Base-by-base conservation (phyloP, 2,888 invertebrate species). In the Phytoseiulus persimilis region DNA sequence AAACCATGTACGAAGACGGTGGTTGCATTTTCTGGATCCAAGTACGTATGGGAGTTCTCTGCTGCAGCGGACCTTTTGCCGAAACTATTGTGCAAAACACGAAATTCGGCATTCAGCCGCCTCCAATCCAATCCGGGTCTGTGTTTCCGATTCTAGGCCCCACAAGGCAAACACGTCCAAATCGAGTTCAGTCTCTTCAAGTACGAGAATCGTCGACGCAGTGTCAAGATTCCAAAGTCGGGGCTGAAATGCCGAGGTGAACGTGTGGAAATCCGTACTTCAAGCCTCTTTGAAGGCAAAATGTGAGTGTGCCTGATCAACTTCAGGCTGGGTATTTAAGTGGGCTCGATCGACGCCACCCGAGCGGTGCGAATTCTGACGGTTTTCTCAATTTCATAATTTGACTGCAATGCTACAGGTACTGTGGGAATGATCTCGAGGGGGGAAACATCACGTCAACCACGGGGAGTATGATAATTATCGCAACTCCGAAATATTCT, bases 21-120 rank as follows among this genome's bases (percentile, higher is more conserved):
- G 90, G 90, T 84, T 91, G 91, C 89, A 90, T 90, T 89, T 91
- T 91, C 90, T 90, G 90, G 90, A 90, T 91, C 46, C 90, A 90
- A 83, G 91, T 91, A 90, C 31, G 84, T 28, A 23, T 33, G 23
- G n/a, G n/a, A n/a, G n/a, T n/a, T n/a, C n/a, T n/a, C n/a, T 23
- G 5, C 23, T n/a, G 83, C 5, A 11, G 11, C 31, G 6, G 31
- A n/a, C n/a, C n/a, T n/a, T n/a, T n/a, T n/a, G n/a, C n/a, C n/a
- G n/a, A n/a, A n/a, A n/a, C n/a, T n/a, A n/a, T n/a, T n/a, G n/a
- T n/a, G n/a, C n/a, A n/a, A n/a, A n/a, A n/a, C n/a, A n/a, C n/a
- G n/a, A n/a, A n/a, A n/a, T n/a, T n/a, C n/a, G n/a, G n/a, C n/a
- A n/a, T n/a, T n/a, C n/a, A n/a, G n/a, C n/a, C n/a, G n/a, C n/a